Evolutionary conservation across 1,140 invertebrate species (phyloP).

Genomic region (Rhynchophorus ferrugineus): DNA sequence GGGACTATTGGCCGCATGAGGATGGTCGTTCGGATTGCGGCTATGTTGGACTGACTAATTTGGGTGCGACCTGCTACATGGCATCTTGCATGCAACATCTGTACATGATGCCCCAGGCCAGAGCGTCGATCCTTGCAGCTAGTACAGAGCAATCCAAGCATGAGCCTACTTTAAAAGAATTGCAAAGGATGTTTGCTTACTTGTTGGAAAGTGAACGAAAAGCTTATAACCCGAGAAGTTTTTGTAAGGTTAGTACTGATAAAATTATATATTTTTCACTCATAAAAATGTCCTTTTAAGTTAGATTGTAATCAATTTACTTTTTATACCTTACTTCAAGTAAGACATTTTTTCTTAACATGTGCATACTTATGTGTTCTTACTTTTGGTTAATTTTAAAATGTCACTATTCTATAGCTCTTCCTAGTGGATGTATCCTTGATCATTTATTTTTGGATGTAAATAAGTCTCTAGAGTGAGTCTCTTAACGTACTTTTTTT

Average conservation of each 20-base stretch:
- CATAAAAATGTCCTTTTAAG: no score
- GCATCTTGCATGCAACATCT: conserved; percentile 94
- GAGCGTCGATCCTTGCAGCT: conserved; percentile 70
- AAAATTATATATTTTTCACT: not conserved
- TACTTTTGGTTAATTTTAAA: not conserved
- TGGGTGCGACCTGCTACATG: conserved; percentile 96
- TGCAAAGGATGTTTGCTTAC: conserved; percentile 94
- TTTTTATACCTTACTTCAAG: not conserved
- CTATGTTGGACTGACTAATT: conserved; percentile 88
- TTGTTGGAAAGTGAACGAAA: conserved; percentile 89
- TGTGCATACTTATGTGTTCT: not conserved
- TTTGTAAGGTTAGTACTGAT: conserved; percentile 63
- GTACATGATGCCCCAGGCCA: conserved; percentile 91
- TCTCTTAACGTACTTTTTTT: no score
- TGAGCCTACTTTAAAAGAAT: conserved; percentile 71
- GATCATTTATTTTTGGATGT: no score
- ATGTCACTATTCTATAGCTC: not conserved
- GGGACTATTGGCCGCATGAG: conserved; percentile 96
- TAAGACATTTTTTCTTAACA: not conserved
- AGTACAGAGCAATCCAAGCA: conserved; percentile 59
- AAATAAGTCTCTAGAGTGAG: no score
- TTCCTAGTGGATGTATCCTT: no score
- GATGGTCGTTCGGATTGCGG: conserved; percentile 89
- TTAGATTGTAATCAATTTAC: not conserved
- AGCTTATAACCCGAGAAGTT: conserved; percentile 89